Conservation (phyloP, 2,888 invertebrate genomes). For the Leucophenga maculata region DNA sequence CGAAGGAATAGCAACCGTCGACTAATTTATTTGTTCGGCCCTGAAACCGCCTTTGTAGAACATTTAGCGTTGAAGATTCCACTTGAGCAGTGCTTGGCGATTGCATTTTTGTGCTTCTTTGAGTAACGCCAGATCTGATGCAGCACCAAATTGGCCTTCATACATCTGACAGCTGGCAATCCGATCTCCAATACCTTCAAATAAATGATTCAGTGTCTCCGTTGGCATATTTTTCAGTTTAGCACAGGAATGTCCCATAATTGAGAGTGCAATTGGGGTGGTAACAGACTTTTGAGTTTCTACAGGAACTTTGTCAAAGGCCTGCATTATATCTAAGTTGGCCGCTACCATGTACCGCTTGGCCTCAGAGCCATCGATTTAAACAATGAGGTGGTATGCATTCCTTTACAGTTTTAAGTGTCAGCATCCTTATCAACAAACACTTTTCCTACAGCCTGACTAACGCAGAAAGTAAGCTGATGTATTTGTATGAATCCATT, state of each 20-base stretch:
- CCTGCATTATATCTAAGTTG: too few relatives aligned
- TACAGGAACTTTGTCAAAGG: too few relatives aligned
- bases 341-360: too few relatives aligned
- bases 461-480: too few relatives aligned
- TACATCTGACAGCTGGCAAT: conserved; percentile 96
- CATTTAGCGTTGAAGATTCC: conserved; percentile 95
- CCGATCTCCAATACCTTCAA: conserved; percentile 92
- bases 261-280: too few relatives aligned
- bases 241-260: conserved; percentile 89
- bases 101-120: conserved; percentile 68
- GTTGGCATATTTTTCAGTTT: conserved; percentile 80
- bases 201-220: conserved; percentile 82
- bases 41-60: conserved; percentile 96
- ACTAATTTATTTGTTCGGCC: conserved; percentile 98
- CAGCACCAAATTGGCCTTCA: conserved; percentile 98
- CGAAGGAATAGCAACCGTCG: conserved; percentile 99
- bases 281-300: too few relatives aligned
- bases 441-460: too few relatives aligned
- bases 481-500: too few relatives aligned
- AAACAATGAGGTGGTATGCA: too few relatives aligned
- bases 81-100: conserved; percentile 79
- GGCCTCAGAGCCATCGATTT: too few relatives aligned
- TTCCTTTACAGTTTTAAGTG: too few relatives aligned
- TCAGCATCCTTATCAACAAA: too few relatives aligned
- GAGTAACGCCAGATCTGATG: conserved; percentile 88